Evolutionary conservation across 2,888 invertebrate genomes (phyloP), one percentile per base, ranked within the genome.

Genomic region (Heteromurus nitidus): DNA sequence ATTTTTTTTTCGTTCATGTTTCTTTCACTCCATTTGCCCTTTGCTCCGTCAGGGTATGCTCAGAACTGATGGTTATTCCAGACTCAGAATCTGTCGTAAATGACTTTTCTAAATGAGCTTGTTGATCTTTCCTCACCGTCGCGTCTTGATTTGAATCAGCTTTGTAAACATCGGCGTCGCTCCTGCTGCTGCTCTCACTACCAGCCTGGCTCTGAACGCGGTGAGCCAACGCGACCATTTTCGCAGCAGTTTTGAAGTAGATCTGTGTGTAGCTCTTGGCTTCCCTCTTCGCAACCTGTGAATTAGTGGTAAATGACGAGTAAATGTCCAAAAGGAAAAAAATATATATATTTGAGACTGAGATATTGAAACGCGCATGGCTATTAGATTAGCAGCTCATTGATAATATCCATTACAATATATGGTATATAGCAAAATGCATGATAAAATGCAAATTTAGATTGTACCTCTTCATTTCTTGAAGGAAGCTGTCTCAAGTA

Each of bases 401-500:
- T 44, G 70, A 64, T 70, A 79, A 77, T 68, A 26, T 44, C 3
- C 44, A 47, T 28, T 20, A 28, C 36, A 50, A 36, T 65, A 58
- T 67, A n/a, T n/a, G 47, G 16, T 16, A n/a, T n/a, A n/a, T n/a
- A 75, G 68, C 13, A 36, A 47, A 30, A 31, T 55, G 58, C 9
- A 53, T 65, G 47, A 30, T 13, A 3, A 16, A 44, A 36, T 36
- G 36, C 7, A 9, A 9, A 36, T 36, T 36, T 62, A n/a, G n/a
- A n/a, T 2, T 88, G 87, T 89, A 92, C 93, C 89, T 91, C 90
- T 88, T 92, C 93, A 88, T 94, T 93, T 85, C 95, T 91, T 0
- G 94, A 94, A 0, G 94, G 94, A 88, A 95, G 90, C 79, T 91
- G 90, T 65, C 91, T 90, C 24, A 95, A 89, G 88, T 93, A 93